Conservation (phyloP, 2,888 invertebrate species). For the Lepetodrilus schrolli region DNA sequence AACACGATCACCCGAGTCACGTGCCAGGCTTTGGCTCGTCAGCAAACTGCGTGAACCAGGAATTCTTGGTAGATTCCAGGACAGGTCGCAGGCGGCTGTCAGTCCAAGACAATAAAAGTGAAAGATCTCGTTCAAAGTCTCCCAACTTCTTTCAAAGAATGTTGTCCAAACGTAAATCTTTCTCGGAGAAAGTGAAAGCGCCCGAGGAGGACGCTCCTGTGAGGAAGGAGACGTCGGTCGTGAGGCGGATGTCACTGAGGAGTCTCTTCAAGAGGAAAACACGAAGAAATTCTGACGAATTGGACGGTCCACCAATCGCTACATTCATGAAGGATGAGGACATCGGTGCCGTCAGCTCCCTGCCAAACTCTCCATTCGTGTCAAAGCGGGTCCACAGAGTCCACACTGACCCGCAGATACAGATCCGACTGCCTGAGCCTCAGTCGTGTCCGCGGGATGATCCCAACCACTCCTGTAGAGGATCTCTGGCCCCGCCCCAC, state of each 20-base stretch:
- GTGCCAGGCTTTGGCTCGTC: not conserved
- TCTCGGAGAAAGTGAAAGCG: constrained; percentile 45
- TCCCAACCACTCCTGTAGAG: not conserved
- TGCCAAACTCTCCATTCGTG: constrained; percentile 28
- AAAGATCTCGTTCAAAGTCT: constrained; percentile 42
- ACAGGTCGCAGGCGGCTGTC: constrained; percentile 3
- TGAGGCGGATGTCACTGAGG: constrained; percentile 41
- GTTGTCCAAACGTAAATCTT: constrained; percentile 55
- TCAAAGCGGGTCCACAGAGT: constrained; percentile 9
- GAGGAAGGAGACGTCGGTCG: constrained; percentile 24
- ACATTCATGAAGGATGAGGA: constrained; percentile 38
- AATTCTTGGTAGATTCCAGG: constrained; percentile 1
- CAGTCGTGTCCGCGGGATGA: not conserved
- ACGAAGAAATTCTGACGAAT: constrained; percentile 35
- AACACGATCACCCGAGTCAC: not conserved
- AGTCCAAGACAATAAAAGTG: constrained; percentile 16
- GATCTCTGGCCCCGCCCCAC: not conserved
- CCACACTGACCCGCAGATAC: constrained; percentile 8
- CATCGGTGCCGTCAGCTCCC: constrained; percentile 36
- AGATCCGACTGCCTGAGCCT: not conserved
- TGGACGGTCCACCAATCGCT: constrained; percentile 39
- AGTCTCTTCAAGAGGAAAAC: constrained; percentile 45
- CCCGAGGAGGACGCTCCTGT: constrained; percentile 23
- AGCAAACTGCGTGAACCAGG: not conserved
- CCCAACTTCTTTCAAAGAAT: constrained; percentile 60